phyloP scores from a whole-genome alignment of 2,113 vertebrate species.

The Siphamia tubifer region DNA sequence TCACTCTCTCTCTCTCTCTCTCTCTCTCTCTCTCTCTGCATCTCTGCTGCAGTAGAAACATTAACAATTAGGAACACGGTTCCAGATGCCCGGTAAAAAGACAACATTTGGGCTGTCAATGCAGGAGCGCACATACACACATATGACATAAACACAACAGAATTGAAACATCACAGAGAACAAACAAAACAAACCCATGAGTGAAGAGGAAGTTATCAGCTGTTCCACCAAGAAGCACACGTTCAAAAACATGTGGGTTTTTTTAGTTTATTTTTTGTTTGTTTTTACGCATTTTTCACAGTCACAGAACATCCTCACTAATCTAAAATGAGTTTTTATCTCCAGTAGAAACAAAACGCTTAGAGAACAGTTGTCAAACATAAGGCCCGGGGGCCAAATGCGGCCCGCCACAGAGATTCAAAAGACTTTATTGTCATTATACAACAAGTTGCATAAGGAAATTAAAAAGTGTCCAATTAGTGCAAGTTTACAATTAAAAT shows the following conservation, averaged over 20 bases:
- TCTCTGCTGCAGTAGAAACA: slow-evolving; percentile 24
- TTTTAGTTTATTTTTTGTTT: too few relatives aligned
- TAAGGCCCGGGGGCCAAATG: too few relatives aligned
- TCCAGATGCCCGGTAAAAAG: slow-evolving; percentile 68
- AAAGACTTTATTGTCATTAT: too few relatives aligned
- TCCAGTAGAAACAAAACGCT: too few relatives aligned
- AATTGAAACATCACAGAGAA: slow-evolving; percentile 10
- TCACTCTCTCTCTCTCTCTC: background rate
- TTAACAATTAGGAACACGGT: slow-evolving; percentile 57
- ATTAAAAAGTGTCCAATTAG: too few relatives aligned
- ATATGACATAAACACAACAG: background rate
- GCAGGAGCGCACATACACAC: background rate
- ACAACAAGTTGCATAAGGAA: too few relatives aligned
- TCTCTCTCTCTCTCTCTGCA: background rate
- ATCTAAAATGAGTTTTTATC: background rate
- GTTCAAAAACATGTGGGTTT: background rate
- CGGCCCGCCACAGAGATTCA: too few relatives aligned
- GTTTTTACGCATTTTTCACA: background rate
- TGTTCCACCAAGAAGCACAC: background rate
- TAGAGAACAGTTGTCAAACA: too few relatives aligned
- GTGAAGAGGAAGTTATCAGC: background rate
- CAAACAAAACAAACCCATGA: background rate
- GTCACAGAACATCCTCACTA: too few relatives aligned
- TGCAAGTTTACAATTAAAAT: too few relatives aligned
- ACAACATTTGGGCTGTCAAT: slow-evolving; percentile 55